These are phyloP conservation scores for Myiozetetes cayanensis DNA, from an alignment of 2,113 vertebrate genomes.

Conservation along the genomic window DNA sequence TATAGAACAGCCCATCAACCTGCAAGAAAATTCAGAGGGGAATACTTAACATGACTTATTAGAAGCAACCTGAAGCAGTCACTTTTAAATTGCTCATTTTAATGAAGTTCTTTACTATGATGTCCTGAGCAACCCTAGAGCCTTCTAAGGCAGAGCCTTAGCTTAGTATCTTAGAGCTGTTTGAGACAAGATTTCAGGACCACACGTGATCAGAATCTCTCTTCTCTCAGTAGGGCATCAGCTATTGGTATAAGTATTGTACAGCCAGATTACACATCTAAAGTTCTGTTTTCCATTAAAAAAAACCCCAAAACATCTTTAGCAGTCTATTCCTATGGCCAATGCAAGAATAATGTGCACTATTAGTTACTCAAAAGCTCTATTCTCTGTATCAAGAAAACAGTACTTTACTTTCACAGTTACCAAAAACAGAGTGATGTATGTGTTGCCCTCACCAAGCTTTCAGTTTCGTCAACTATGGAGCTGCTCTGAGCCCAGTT, in stretches of 20 bases:
- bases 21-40: constrained; percentile 83
- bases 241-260: not conserved
- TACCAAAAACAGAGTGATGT: not conserved
- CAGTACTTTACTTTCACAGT: not conserved
- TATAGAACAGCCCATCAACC: constrained; percentile 86
- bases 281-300: not conserved
- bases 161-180: not conserved
- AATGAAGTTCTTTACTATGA: not conserved
- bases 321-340: not conserved
- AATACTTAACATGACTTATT: constrained; percentile 54
- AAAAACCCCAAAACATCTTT: not conserved
- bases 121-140: not conserved
- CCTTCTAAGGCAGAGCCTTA: not conserved
- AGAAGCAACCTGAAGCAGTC: constrained; percentile 18
- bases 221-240: not conserved
- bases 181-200: not conserved
- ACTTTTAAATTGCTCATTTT: constrained; percentile 1
- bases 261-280: not conserved
- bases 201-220: not conserved
- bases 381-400: not conserved
- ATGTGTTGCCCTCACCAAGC: not conserved
- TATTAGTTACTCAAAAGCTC: not conserved
- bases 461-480: not conserved
- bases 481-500: not conserved
- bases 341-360: not conserved